These are phyloP conservation scores for Illadopsis cleaveri DNA, from an alignment of 2,113 vertebrate species.

Conservation along the genomic window DNA sequence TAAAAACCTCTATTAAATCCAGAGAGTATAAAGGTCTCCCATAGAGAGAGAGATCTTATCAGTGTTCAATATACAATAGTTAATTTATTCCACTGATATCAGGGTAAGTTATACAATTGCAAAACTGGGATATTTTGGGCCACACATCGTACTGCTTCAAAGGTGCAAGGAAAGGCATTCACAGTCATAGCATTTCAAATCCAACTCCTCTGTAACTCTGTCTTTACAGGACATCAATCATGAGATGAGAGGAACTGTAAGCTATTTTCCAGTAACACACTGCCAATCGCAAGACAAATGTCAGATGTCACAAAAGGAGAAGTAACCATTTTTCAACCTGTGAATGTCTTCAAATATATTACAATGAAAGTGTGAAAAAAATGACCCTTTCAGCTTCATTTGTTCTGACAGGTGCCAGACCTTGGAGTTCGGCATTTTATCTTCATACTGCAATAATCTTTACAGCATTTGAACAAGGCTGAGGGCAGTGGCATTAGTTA, in stretches of 20 bases:
- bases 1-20: not conserved
- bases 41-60: not conserved
- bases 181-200: not conserved
- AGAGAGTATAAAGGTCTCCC: not conserved
- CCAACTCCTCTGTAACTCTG: not conserved
- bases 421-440: slow-evolving; percentile 22
- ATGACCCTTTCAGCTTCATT: slow-evolving; percentile 13
- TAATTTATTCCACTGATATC: not conserved
- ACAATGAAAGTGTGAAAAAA: not conserved
- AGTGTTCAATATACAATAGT: not conserved
- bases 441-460: slow-evolving; percentile 28
- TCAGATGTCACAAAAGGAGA: slow-evolving; percentile 30
- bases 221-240: slow-evolving; percentile 59
- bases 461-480: slow-evolving; percentile 12
- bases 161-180: not conserved
- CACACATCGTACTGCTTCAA: not conserved
- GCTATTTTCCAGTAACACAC: slow-evolving; percentile 50
- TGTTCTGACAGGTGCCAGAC: slow-evolving; percentile 46
- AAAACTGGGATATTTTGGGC: not conserved
- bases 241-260: not conserved
- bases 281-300: slow-evolving; percentile 63
- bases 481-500: slow-evolving; percentile 16
- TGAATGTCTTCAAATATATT: slow-evolving; percentile 39
- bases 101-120: not conserved
- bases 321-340: slow-evolving; percentile 57